Conservation (phyloP, 2,113 vertebrate species). For the Petrocephalus zakoni region DNA sequence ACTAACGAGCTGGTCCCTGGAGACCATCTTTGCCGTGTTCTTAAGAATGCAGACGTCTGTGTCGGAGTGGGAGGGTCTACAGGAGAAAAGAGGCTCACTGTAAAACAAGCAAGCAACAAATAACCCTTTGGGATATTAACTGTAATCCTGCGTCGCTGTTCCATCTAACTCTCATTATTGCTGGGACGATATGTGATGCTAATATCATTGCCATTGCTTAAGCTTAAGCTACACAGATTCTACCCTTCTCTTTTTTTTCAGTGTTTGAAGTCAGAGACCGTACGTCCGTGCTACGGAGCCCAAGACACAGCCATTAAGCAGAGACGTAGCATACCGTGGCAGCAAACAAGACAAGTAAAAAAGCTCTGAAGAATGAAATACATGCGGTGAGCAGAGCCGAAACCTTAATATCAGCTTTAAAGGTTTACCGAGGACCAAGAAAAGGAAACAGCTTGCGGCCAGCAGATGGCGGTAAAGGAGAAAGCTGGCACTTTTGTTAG, state of each 20-base stretch:
- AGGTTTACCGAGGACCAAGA: background rate
- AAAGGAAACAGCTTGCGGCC: background rate
- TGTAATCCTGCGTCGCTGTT: conserved; percentile 19
- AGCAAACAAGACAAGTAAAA: background rate
- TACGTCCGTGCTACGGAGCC: background rate
- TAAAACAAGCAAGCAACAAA: background rate
- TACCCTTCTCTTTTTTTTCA: conserved; percentile 16
- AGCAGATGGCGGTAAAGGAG: conserved; percentile 24
- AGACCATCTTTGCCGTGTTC: conserved; percentile 10
- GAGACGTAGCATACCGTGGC: background rate
- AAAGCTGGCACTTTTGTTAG: background rate
- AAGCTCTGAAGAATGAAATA: background rate
- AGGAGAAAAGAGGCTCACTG: background rate
- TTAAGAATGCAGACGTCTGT: conserved; percentile 10
- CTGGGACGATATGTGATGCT: background rate
- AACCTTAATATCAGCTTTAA: background rate
- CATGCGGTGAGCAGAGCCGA: background rate
- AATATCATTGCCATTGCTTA: conserved; percentile 19
- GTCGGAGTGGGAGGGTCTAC: conserved; percentile 6
- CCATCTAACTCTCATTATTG: background rate
- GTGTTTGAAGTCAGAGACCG: conserved; percentile 1
- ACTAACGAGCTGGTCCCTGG: conserved; percentile 27
- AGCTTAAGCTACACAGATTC: conserved; percentile 30
- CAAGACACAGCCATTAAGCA: background rate
- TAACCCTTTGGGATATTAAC: background rate